Evolutionary conservation across 2,888 invertebrate genomes (phyloP), one percentile per base, ranked within the genome.

Genomic region (Anarsia innoxiella): DNA sequence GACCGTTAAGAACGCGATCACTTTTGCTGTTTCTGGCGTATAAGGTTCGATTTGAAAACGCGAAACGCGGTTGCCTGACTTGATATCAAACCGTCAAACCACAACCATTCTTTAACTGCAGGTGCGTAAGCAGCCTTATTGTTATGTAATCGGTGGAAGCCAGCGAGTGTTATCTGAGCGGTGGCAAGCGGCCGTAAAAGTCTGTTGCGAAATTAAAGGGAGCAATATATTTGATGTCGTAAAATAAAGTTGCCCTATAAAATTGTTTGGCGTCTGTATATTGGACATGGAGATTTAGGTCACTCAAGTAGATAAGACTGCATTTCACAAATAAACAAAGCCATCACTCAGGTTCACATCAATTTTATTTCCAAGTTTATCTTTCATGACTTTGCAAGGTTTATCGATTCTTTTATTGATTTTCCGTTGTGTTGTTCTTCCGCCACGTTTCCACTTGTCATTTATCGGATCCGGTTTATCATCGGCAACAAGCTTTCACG

Each of bases 211-310:
- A 30, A 36, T 36, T 36, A 36, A 14, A 36, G 25, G 28, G 13
- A 8, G 12, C 30, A 14, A 32, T 30, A 25, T 30, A 36, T 36
- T 36, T 30, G 14, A 26, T 12, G 37, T 37, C 37, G 37, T 37
- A 37, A 37, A 37, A 14, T 28, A 12, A 37, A 37, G 31, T 37
- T 37, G 26, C 25, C 12, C 26, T 26, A 37, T 37, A 31, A 37
- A 37, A 37, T 19, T 31, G 31, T 37, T 31, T 37, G 26, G 31
- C 31, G 11, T 13, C 15, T 15, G 19, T 26, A 10, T 15, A 26
- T 26, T n/a, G 13, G 14, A 25, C 10, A 9, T 3, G 6, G 8
- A 12, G 28, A 19, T 19, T 6, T 6, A 6, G 19, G 19, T 19
- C 19, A 19, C n/a, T n/a, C n/a, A n/a, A n/a, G n/a, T n/a, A n/a